Conservation (phyloP, 2,797 vertebrate genomes). For the Microctenopoma steveboyesi region DNA sequence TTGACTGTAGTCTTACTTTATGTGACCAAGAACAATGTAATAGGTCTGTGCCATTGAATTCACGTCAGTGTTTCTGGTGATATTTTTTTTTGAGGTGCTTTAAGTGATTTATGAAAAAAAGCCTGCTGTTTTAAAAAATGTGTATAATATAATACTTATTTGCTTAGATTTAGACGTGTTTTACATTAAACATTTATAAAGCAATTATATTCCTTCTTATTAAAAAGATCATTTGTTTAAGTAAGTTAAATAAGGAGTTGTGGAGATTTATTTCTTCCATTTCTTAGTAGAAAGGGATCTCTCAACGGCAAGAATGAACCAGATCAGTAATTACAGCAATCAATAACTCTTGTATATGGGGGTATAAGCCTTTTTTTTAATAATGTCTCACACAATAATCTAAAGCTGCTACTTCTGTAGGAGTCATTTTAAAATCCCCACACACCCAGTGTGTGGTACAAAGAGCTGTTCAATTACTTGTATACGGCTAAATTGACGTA, state of each 20-base stretch:
- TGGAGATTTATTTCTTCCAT: not conserved
- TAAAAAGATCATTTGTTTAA: not conserved
- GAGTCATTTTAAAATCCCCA: slow-evolving; percentile 1
- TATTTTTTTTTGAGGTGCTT: slow-evolving; percentile 41
- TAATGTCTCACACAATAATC: no score
- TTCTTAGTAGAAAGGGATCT: not conserved
- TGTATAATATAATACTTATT: not conserved
- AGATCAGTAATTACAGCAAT: not conserved
- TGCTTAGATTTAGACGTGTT: not conserved
- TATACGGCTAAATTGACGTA: slow-evolving; percentile 21
- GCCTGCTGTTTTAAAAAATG: slow-evolving; percentile 1
- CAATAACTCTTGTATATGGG: not conserved
- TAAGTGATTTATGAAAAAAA: slow-evolving; percentile 27
- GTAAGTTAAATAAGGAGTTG: not conserved
- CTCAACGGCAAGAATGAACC: not conserved
- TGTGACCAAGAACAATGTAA: slow-evolving; percentile 46
- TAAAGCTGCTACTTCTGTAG: not conserved
- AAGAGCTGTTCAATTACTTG: slow-evolving; percentile 12
- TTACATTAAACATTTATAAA: slow-evolving; percentile 7
- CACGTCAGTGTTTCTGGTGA: slow-evolving; percentile 23
- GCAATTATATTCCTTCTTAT: not conserved
- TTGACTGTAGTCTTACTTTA: slow-evolving; percentile 54
- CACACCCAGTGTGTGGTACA: slow-evolving; percentile 6
- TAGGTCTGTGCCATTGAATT: slow-evolving; percentile 46
- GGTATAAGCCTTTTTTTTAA: slow-evolving; percentile 11